These are phyloP conservation scores for Danio rerio DNA, from an alignment of 2,113 vertebrate species.

Conservation along the genomic window DNA sequence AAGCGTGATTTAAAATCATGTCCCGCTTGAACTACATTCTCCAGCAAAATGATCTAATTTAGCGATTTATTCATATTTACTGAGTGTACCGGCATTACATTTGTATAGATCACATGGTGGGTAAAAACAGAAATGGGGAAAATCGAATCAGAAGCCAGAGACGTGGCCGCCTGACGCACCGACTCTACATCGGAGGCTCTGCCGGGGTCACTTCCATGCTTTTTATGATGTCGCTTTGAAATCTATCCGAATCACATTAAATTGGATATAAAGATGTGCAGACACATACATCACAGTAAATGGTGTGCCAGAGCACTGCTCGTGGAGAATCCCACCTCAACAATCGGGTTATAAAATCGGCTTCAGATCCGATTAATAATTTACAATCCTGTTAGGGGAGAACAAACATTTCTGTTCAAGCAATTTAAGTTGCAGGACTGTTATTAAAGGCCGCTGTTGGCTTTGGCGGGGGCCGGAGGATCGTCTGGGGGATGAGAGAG, in stretches of 20 bases:
- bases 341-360: constrained; percentile 79
- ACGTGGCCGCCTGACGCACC: constrained; percentile 56
- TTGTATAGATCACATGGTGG: constrained; percentile 75
- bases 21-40: constrained; percentile 72
- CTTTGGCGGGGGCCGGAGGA: constrained; percentile 47
- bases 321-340: constrained; percentile 80
- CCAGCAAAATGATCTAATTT: constrained; percentile 75
- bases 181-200: constrained; percentile 58
- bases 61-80: constrained; percentile 81
- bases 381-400: constrained; percentile 82
- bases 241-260: constrained; percentile 83
- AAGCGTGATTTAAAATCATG: constrained; percentile 75
- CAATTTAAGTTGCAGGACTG: constrained; percentile 76
- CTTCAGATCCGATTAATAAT: constrained; percentile 83
- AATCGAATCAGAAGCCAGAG: constrained; percentile 75
- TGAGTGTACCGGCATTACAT: constrained; percentile 78
- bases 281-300: constrained; percentile 83
- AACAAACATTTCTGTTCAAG: constrained; percentile 84
- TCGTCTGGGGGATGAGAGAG: constrained; percentile 56
- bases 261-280: constrained; percentile 82
- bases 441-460: constrained; percentile 65
- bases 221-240: constrained; percentile 82
- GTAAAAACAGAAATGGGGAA: constrained; percentile 70
- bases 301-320: constrained; percentile 72
- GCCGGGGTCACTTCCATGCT: constrained; percentile 70